Evolutionary conservation across 2,113 vertebrate species (phyloP).

Genomic region (Corydoras sp.): DNA sequence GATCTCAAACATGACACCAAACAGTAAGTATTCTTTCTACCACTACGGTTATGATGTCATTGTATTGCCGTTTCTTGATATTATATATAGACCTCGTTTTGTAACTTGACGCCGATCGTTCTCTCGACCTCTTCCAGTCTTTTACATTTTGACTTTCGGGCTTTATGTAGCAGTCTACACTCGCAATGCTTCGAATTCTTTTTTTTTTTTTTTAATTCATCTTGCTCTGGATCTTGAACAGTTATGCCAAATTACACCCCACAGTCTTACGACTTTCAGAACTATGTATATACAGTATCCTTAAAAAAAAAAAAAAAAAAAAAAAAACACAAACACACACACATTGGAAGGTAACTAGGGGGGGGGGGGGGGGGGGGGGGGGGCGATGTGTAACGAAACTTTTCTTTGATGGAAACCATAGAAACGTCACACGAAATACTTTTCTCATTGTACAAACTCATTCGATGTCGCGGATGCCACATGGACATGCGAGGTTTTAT

Average conservation of each 20-base stretch:
- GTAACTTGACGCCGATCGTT: not conserved
- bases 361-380: not conserved
- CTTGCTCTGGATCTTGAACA: constrained; percentile 23
- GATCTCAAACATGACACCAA: constrained; percentile 1
- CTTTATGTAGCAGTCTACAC: constrained; percentile 24
- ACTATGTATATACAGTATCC: constrained; percentile 23
- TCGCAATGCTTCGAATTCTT: not conserved
- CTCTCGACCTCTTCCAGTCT: not conserved
- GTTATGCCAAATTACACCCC: constrained; percentile 31
- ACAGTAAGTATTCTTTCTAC: constrained; percentile 21
- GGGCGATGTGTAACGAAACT: constrained; percentile 13
- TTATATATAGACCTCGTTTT: constrained; percentile 16
- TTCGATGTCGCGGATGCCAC: no score
- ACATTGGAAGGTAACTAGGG: no score
- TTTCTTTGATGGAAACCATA: not conserved
- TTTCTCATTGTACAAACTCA: no score
- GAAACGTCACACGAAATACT: no score
- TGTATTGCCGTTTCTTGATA: not conserved
- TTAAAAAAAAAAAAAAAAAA: not conserved
- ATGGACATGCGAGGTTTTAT: no score
- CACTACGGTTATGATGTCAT: not conserved
- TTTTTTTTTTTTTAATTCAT: constrained; percentile 13
- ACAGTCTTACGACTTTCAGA: constrained; percentile 20
- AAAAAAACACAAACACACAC: not conserved
- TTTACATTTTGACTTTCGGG: not conserved